Evolutionary conservation across 2,113 vertebrate species (phyloP).

Genomic region (Pomatorhinus ruficollis): DNA sequence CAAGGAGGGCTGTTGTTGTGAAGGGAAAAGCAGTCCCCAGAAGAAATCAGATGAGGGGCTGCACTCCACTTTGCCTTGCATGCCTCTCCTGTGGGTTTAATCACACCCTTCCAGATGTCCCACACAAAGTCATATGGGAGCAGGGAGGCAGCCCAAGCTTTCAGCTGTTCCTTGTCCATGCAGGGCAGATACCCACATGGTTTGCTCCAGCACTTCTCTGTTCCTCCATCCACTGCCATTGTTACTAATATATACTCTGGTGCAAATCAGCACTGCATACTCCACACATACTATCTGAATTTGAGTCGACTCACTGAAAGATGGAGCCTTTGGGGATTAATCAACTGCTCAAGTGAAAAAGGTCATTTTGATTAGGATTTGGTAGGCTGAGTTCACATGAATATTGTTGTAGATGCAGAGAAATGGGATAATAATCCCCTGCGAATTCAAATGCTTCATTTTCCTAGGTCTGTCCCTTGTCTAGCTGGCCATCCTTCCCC

Average conservation of each 20-base stretch:
- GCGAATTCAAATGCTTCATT: neutral
- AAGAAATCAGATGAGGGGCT: neutral
- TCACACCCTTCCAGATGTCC: neutral
- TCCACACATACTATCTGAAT: neutral
- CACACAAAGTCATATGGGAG: neutral
- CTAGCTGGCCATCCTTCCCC: neutral
- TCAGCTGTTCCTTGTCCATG: neutral
- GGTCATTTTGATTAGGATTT: slow-evolving; percentile 31
- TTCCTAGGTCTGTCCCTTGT: neutral
- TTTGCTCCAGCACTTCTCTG: neutral
- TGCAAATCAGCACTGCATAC: neutral
- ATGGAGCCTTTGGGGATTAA: slow-evolving; percentile 35
- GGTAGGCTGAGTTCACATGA: neutral
- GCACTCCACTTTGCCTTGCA: neutral
- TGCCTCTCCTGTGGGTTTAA: neutral
- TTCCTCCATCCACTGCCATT: neutral
- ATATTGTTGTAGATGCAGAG: neutral
- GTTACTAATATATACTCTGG: neutral
- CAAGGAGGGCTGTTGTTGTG: neutral
- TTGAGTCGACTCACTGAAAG: slow-evolving; percentile 17
- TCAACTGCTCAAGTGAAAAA: neutral
- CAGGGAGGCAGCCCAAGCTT: neutral
- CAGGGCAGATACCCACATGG: neutral
- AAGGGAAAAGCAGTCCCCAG: neutral
- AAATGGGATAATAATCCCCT: slow-evolving; percentile 1